These are phyloP conservation scores for Aplodontia rufa DNA, from an alignment of 2,113 vertebrate genomes.

Conservation along the genomic window DNA sequence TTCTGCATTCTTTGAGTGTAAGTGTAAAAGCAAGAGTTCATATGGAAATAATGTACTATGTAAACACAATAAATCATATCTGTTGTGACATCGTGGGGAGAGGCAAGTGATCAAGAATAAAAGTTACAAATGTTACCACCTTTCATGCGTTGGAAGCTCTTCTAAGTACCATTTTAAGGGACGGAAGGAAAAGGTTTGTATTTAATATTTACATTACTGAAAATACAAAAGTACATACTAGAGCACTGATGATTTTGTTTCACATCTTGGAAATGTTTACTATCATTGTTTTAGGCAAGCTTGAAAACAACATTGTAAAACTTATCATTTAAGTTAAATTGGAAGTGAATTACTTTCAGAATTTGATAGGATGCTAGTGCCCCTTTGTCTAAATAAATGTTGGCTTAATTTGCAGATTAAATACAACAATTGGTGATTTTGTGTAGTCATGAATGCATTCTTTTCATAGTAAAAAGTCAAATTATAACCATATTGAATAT, in stretches of 20 bases:
- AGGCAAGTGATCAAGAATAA: slow-evolving; percentile 28
- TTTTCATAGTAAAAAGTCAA: slow-evolving; percentile 71
- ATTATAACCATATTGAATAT: slow-evolving; percentile 58
- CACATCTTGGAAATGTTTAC: slow-evolving; percentile 47
- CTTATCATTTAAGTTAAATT: slow-evolving; percentile 74
- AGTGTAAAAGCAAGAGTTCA: slow-evolving; percentile 26
- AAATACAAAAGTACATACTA: slow-evolving; percentile 62
- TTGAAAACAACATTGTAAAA: slow-evolving; percentile 75
- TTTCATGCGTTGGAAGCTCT: slow-evolving; percentile 37
- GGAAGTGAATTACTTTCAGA: slow-evolving; percentile 74
- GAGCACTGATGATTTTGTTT: slow-evolving; percentile 17
- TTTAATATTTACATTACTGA: slow-evolving; percentile 69
- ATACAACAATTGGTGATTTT: slow-evolving; percentile 66
- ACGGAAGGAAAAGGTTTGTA: slow-evolving; percentile 49
- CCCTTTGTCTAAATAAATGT: slow-evolving; percentile 77
- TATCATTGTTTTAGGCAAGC: slow-evolving; percentile 79
- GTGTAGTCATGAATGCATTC: slow-evolving; percentile 74
- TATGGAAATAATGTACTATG: neutral
- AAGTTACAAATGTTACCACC: neutral
- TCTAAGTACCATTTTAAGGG: slow-evolving; percentile 44
- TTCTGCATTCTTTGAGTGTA: slow-evolving; percentile 18
- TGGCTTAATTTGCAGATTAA: slow-evolving; percentile 75
- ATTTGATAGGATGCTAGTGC: slow-evolving; percentile 78
- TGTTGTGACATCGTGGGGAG: neutral
- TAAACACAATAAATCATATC: neutral